These are phyloP conservation scores for Oreocharis arfaki DNA, from an alignment of 2,113 vertebrate genomes.

Conservation along the genomic window DNA sequence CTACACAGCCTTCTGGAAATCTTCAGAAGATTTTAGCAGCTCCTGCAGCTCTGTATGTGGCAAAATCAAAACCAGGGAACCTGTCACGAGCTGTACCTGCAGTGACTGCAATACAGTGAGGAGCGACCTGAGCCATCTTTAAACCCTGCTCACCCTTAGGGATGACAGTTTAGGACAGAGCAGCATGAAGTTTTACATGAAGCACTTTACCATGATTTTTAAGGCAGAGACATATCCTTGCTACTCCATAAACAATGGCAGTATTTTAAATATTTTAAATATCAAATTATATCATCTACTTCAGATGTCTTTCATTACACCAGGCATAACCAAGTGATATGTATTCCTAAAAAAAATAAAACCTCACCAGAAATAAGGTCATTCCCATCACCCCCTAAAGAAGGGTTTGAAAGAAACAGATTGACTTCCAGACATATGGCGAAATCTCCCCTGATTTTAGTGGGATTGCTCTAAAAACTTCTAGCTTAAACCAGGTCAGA, in stretches of 20 bases:
- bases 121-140: neutral
- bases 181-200: neutral
- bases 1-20: neutral
- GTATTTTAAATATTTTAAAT: neutral
- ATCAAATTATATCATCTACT: neutral
- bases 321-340: neutral
- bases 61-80: neutral
- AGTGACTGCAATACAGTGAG: neutral
- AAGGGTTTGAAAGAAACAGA: neutral
- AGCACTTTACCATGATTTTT: neutral
- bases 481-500: neutral
- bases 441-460: neutral
- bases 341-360: neutral
- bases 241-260: neutral
- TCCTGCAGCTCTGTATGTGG: neutral
- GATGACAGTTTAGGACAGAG: neutral
- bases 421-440: neutral
- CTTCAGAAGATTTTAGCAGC: neutral
- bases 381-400: neutral
- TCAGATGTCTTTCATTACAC: neutral
- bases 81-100: neutral
- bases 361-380: neutral
- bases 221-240: neutral
- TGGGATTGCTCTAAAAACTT: neutral
- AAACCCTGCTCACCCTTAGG: rapidly evolving